Evolutionary conservation across 2,113 vertebrate species (phyloP).

Genomic region (Rhabdomys dilectus): DNA sequence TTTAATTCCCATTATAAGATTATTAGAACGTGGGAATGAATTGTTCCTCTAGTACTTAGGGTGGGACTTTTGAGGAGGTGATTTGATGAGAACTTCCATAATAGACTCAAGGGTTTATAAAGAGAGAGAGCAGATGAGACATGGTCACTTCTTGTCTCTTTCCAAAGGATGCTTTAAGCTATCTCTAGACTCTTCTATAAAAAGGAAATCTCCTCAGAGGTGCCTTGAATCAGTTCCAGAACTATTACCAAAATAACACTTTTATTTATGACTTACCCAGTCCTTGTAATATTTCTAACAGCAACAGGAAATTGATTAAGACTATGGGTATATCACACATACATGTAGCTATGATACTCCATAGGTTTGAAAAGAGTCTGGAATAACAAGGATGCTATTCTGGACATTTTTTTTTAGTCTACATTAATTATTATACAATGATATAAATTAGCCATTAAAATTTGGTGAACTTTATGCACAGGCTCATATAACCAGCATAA

Average conservation of each 20-base stretch:
- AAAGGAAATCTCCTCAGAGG: neutral
- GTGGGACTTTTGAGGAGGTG: too few relatives aligned
- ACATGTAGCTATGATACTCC: neutral
- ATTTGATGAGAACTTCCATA: neutral
- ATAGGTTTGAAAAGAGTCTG: neutral
- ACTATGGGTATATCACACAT: rapidly evolving
- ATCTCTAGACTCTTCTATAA: rapidly evolving
- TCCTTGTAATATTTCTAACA: neutral
- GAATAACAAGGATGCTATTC: neutral
- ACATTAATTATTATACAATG: neutral
- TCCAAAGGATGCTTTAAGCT: neutral
- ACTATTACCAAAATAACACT: neutral
- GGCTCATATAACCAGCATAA: neutral
- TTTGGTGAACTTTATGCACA: neutral
- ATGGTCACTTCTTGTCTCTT: neutral
- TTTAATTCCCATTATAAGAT: neutral
- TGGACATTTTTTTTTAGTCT: neutral
- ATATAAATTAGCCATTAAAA: neutral
- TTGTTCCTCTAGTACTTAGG: neutral
- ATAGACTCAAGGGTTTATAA: neutral
- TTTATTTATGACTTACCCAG: neutral
- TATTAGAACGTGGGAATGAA: neutral
- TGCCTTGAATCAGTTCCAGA: neutral
- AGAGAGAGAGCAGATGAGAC: neutral
- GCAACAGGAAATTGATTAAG: neutral